Evolutionary conservation across 2,888 invertebrate genomes (phyloP).

Genomic region (Colostygia pectinataria): DNA sequence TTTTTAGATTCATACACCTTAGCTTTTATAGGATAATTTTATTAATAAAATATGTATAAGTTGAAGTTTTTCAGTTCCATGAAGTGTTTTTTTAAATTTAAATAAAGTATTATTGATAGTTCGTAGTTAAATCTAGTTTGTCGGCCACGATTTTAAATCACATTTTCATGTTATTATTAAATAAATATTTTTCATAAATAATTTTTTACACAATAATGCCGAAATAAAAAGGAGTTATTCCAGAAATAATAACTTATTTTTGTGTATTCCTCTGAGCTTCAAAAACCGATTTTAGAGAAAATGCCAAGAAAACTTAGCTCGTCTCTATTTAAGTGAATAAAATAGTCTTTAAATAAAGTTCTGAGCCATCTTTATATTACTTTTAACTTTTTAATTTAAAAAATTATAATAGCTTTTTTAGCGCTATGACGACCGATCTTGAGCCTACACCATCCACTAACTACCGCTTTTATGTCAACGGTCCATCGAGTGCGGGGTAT

Average conservation of each 20-base stretch:
- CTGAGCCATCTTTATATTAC: constrained; percentile 19
- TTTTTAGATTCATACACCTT: no score
- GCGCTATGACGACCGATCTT: not conserved
- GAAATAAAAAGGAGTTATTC: constrained; percentile 29
- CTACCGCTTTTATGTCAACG: no score
- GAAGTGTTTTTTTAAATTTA: no score
- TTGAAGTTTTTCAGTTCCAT: no score
- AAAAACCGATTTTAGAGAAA: constrained; percentile 65
- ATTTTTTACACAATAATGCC: constrained; percentile 21
- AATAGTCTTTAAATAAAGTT: constrained; percentile 18
- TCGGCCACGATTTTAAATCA: no score
- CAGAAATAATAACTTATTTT: constrained; percentile 35
- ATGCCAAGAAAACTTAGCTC: constrained; percentile 48
- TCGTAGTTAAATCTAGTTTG: no score
- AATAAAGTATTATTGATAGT: no score
- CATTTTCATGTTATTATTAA: not conserved
- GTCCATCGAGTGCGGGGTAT: no score
- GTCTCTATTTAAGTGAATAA: constrained; percentile 17
- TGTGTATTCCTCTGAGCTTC: constrained; percentile 58
- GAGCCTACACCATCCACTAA: no score
- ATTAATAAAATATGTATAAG: no score
- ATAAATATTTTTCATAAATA: not conserved
- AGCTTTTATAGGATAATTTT: no score
- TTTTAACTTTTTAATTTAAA: no score
- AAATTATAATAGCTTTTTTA: not conserved